Percentiles rank a stretch among this genome's conserved stretches.
These are phyloP conservation scores for Lichenostomus cassidix DNA, from an alignment of 2,113 vertebrate genomes.

Conservation along the genomic window DNA sequence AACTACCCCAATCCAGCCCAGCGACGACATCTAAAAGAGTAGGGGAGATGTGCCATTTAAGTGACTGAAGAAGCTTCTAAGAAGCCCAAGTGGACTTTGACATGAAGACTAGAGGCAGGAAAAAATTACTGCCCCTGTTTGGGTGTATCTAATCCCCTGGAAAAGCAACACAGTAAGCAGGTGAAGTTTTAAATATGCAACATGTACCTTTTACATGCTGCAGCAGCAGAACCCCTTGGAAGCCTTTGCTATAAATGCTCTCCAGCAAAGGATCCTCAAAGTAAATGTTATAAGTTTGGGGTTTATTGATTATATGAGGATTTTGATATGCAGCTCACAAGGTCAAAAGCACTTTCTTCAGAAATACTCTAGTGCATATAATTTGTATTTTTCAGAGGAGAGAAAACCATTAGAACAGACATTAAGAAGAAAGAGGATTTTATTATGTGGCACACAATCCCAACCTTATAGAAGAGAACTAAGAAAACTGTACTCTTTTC, in stretches of 20 bases:
- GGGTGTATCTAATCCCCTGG: accelerated
- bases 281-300: accelerated
- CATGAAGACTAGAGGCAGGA: not conserved
- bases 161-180: not conserved
- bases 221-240: not conserved
- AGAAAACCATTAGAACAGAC: not conserved
- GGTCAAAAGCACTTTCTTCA: not conserved
- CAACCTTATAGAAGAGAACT: not conserved
- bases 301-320: not conserved
- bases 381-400: not conserved
- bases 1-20: not conserved
- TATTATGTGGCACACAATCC: not conserved
- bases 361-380: not conserved
- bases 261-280: not conserved
- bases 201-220: not conserved
- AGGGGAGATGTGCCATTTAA: not conserved
- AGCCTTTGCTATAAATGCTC: not conserved
- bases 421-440: not conserved
- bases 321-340: not conserved
- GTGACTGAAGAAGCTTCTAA: not conserved
- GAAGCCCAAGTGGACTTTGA: not conserved
- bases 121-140: not conserved
- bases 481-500: not conserved
- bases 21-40: not conserved
- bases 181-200: not conserved